phyloP scores from a whole-genome alignment of 64 coral and sea anemone genomes.

The Anthopleura sola region DNA sequence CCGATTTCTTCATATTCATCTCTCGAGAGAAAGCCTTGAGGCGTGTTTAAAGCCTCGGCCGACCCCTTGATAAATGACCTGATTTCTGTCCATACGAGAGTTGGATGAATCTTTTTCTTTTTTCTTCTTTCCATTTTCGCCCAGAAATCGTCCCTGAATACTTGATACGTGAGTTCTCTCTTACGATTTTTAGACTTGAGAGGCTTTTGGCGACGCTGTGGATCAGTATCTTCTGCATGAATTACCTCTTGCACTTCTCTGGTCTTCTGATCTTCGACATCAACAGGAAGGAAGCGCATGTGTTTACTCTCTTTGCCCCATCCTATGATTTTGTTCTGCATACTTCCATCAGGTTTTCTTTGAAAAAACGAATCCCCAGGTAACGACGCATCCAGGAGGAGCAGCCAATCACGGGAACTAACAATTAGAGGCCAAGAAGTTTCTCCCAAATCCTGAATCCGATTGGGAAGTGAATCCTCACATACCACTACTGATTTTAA shows the following conservation, averaged over 20 bases:
- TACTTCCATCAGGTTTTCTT: slow-evolving; percentile 64
- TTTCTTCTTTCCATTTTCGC: slow-evolving; percentile 40
- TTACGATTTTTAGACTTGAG: slow-evolving; percentile 28
- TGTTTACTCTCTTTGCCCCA: slow-evolving; percentile 83
- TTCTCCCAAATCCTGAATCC: slow-evolving; percentile 65
- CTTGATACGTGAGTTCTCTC: slow-evolving; percentile 76
- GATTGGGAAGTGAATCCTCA: slow-evolving; percentile 20
- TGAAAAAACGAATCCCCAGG: slow-evolving; percentile 67
- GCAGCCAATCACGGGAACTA: slow-evolving; percentile 81
- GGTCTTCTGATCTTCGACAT: neutral
- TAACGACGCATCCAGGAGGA: slow-evolving; percentile 86
- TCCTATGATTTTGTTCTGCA: slow-evolving; percentile 68
- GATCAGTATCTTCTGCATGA: slow-evolving; percentile 16
- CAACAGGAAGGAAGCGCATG: slow-evolving; percentile 27
- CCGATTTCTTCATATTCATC: slow-evolving; percentile 63
- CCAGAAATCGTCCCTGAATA: slow-evolving; percentile 78
- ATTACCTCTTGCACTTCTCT: slow-evolving; percentile 8
- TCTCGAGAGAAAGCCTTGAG: slow-evolving; percentile 39
- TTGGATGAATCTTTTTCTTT: slow-evolving; percentile 47
- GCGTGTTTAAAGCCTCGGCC: slow-evolving; percentile 50
- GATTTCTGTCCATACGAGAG: slow-evolving; percentile 76
- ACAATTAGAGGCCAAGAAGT: slow-evolving; percentile 88
- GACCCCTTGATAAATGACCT: slow-evolving; percentile 73
- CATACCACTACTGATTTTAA: slow-evolving; percentile 21
- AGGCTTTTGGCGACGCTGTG: neutral